Percentiles rank a stretch among this genome's conserved stretches.
Conservation (phyloP, 2,888 invertebrate genomes). For the Bombylius discolor region DNA sequence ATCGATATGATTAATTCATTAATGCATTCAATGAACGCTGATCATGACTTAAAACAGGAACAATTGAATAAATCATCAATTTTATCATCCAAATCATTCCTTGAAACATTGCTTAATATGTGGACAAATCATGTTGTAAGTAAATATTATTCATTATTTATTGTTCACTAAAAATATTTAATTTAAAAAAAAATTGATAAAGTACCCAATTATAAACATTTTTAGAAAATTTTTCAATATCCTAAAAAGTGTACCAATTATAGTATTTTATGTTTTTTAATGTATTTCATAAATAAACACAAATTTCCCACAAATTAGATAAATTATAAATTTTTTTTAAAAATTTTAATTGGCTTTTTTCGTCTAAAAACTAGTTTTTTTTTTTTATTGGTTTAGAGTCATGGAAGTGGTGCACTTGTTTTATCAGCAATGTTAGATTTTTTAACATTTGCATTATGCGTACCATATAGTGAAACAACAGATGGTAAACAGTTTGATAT, state of each 20-base stretch:
- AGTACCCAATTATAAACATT: no score
- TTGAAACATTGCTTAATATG: conserved; percentile 87
- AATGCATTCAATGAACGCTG: conserved; percentile 96
- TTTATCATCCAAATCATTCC: conserved; percentile 77
- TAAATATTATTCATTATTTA: conserved; percentile 15
- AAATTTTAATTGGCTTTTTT: background rate
- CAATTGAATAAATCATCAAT: conserved; percentile 96
- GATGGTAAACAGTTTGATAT: conserved; percentile 92
- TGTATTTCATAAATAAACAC: no score
- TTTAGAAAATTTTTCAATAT: no score
- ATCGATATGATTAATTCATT: conserved; percentile 94
- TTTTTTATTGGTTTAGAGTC: conserved; percentile 44
- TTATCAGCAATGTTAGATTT: conserved; percentile 98
- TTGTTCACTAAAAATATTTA: no score
- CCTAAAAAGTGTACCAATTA: no score
- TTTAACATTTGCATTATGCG: conserved; percentile 92
- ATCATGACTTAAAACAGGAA: conserved; percentile 93
- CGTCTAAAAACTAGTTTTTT: conserved; percentile 11
- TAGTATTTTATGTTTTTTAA: no score
- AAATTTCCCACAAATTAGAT: no score
- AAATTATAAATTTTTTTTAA: background rate
- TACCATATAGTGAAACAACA: conserved; percentile 98
- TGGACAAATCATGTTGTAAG: conserved; percentile 89
- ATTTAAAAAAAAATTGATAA: no score
- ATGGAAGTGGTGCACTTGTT: conserved; percentile 88